Base-by-base conservation (phyloP, 2,888 invertebrate genomes). In the Scrobipalpa atriplicella region DNA sequence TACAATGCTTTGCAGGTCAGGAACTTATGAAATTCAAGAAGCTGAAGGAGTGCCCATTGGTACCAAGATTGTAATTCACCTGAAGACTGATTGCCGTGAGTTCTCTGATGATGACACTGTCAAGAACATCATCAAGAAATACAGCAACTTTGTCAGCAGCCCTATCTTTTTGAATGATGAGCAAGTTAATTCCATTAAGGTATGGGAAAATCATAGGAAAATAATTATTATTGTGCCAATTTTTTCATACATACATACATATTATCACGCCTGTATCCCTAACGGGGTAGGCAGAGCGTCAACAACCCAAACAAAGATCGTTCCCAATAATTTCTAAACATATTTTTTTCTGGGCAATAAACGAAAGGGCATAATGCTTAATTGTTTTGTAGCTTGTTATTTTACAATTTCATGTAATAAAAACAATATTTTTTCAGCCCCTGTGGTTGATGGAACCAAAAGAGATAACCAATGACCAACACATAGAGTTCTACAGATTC, bases 71-170 rank as follows among this genome's bases (percentile, higher is more conserved):
- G 95, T 98, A 54, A 93, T 99, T 13, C 95, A 98, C 83, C 92
- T 99, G 64, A 98, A 98, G 87, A 93, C 95, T 0, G 98, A 99
- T 65, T 95, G 96, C 80, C 94, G 98, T 65, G 97, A 98, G 83
- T 99, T 96, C 89, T 94, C 98, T 60, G 98, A 98, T 85, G 98
- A 98, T 77, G 95, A 95, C 9, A 94, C 94, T 19, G 95, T 99
- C 43, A 95, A 95, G 89, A 94, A 96, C 72, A 95, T 99, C 56
- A 97, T 99, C 19, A 96, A 97, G 81, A 99, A 99, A 83, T 99
- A 99, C 92, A 99, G 99, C 85, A 99, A 99, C 87, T 99, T 99
- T 85, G 98, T 99, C 56, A 97, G 98, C 41, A 97, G 97, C 76
- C 97, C 99, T 0, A 98, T 99, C 78, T 96, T 94, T 75, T 92